Percentiles rank a stretch among this genome's conserved stretches.
Evolutionary conservation across 2,888 invertebrate species (phyloP).

Genomic region (Oxystoma pomonae): DNA sequence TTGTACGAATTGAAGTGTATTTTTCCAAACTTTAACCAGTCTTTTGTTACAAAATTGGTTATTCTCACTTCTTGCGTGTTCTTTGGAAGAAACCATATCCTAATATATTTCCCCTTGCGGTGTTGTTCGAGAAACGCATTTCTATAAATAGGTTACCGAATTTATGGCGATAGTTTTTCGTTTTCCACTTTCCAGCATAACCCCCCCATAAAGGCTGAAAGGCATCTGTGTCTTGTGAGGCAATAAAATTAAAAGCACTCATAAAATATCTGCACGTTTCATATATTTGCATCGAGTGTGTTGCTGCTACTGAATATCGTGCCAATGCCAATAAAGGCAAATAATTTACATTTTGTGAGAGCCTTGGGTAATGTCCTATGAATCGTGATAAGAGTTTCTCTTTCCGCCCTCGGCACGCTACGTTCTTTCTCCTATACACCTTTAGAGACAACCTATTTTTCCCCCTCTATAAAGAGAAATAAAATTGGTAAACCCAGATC

Average conservation of each 20-base stretch:
- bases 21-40: too few relatives aligned
- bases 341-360: constrained; percentile 46
- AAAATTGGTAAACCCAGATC: too few relatives aligned
- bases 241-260: constrained; percentile 22
- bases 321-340: constrained; percentile 41
- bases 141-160: background rate
- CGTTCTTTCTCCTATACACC: background rate
- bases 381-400: constrained; percentile 44
- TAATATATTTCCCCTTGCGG: background rate
- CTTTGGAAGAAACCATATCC: background rate
- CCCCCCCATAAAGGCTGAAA: constrained; percentile 6
- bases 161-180: constrained; percentile 1
- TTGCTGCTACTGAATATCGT: constrained; percentile 31
- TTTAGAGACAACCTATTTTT: background rate
- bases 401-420: constrained; percentile 24
- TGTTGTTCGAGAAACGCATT: background rate
- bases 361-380: constrained; percentile 46
- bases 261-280: constrained; percentile 22
- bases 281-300: constrained; percentile 23
- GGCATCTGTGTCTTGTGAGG: constrained; percentile 12
- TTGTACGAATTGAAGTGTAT: too few relatives aligned
- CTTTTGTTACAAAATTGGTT: too few relatives aligned
- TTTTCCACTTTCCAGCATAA: background rate
- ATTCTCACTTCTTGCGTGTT: too few relatives aligned
- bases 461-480: background rate